A percentile compares a stretch with the other conserved stretches of the same genome.
Conservation (phyloP, 2,113 vertebrate species). For the Muntiacus muntjak region DNA sequence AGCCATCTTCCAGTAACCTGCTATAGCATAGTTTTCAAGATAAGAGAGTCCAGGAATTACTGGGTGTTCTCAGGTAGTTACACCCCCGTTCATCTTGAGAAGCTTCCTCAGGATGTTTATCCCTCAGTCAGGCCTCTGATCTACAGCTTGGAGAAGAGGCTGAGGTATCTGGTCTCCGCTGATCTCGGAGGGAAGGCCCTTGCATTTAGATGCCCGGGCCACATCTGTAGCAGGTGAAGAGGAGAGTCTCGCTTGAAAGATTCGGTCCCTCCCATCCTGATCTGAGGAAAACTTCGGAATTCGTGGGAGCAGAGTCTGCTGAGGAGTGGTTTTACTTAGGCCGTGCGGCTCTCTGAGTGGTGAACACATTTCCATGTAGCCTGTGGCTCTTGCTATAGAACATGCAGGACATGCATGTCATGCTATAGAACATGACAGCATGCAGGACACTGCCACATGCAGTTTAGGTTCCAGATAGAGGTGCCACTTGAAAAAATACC, state of each 20-base stretch:
- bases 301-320: neutral
- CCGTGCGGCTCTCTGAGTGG: neutral
- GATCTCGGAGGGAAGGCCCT: neutral
- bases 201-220: rapidly evolving
- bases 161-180: neutral
- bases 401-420: too few species aligned
- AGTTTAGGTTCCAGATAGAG: neutral
- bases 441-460: neutral
- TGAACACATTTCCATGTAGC: neutral
- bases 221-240: neutral
- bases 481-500: neutral
- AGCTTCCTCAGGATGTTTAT: neutral
- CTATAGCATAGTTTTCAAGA: neutral
- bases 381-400: neutral
- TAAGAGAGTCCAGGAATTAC: neutral
- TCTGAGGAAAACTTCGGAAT: constrained; percentile 2
- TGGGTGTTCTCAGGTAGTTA: neutral
- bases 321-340: neutral
- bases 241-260: neutral
- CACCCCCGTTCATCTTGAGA: neutral
- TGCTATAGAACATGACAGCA: neutral
- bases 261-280: neutral
- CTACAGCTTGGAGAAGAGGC: neutral
- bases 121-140: neutral
- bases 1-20: neutral